Evolutionary conservation across 1,140 invertebrate species (phyloP).

Genomic region (Delia radicum): DNA sequence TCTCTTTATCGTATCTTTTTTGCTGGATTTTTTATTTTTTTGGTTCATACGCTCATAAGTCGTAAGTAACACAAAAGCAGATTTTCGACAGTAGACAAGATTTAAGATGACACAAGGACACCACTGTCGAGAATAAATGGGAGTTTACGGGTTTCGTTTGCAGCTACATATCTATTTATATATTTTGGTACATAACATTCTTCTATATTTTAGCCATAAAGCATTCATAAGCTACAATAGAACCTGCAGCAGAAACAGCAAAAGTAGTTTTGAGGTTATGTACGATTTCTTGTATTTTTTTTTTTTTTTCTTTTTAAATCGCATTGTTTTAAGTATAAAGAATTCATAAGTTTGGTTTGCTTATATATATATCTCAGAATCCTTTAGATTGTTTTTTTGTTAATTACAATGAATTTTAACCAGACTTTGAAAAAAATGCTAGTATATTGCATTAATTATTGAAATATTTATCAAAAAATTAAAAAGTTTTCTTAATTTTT

Average conservation of each 20-base stretch:
- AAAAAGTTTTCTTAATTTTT: too few species aligned
- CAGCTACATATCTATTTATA: background rate
- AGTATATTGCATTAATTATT: too few species aligned
- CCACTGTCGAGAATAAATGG: slow-evolving; percentile 23
- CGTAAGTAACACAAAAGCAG: slow-evolving; percentile 20
- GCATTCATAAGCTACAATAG: background rate
- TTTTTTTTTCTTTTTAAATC: too few species aligned
- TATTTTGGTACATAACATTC: background rate
- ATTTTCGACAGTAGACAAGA: slow-evolving; percentile 29
- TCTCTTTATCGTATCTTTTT: background rate
- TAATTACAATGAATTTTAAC: too few species aligned
- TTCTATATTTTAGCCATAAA: background rate
- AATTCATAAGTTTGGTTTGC: background rate
- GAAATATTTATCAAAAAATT: too few species aligned
- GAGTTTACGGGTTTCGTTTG: slow-evolving; percentile 26
- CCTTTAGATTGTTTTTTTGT: too few species aligned
- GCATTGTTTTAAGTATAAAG: background rate
- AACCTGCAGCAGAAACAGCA: background rate
- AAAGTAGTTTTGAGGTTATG: background rate
- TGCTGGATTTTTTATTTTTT: background rate
- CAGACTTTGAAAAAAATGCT: too few species aligned
- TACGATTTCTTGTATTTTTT: too few species aligned
- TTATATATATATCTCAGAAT: too few species aligned
- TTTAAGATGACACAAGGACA: slow-evolving; percentile 28
- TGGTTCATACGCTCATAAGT: slow-evolving; percentile 14